A percentile compares a stretch with the other conserved stretches of the same genome.
Conservation (phyloP, 2,113 vertebrate species). For the Gallinago paraguaiae region DNA sequence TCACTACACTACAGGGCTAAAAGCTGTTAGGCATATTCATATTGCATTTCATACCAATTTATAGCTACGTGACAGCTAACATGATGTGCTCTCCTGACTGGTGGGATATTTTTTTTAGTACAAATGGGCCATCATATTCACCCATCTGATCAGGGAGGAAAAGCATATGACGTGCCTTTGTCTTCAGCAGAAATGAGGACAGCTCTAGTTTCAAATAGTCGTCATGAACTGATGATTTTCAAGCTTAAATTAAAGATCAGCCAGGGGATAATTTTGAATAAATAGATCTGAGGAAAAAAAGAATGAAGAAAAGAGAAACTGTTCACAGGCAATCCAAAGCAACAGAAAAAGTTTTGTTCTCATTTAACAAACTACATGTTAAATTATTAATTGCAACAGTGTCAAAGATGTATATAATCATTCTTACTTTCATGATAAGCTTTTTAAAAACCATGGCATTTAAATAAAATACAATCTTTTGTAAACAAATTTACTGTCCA, state of each 20-base stretch:
- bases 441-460: fast-evolving
- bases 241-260: background rate
- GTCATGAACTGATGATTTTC: background rate
- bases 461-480: background rate
- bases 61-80: background rate
- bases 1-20: background rate
- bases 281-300: background rate
- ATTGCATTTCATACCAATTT: background rate
- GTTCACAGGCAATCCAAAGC: background rate
- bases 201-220: background rate
- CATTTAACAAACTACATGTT: background rate
- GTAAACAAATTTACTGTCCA: background rate
- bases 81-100: background rate
- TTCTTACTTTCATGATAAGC: background rate
- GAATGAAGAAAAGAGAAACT: background rate
- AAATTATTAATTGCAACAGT: background rate
- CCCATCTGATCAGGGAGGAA: background rate
- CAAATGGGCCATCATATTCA: fast-evolving
- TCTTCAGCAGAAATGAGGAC: background rate
- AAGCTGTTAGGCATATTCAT: background rate
- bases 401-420: background rate
- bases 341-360: background rate
- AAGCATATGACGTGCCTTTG: background rate
- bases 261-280: background rate
- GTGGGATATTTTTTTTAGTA: background rate